Evolutionary conservation across 1,140 invertebrate genomes (phyloP), one percentile per base, ranked within the genome.

Genomic region (Anadara kagoshimensis): DNA sequence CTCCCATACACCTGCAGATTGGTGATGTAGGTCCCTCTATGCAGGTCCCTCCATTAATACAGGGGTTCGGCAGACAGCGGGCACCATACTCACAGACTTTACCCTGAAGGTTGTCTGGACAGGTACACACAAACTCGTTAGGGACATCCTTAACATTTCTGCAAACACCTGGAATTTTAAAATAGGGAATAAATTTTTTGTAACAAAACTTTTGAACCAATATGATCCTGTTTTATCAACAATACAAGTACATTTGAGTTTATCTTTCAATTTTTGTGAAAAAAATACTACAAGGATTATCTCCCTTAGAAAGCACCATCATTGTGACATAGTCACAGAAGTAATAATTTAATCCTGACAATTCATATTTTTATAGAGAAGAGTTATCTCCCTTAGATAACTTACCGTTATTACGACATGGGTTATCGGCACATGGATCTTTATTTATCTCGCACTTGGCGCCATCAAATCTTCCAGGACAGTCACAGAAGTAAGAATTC

Each of bases 381-480:
- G 47, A 5, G 24, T 61, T n/a, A 68, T 14, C 51, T 29, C 59
- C 26, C 29, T 26, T 24, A 18, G 18, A 12, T 41, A 8, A 41
- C 76, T 64, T 81, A 88, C 88, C 87, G 70, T 95, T 94, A 86
- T 96, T 94, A 3, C 97, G 91, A 89, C 97, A 98, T 0, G 97
- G 97, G 18, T 92, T 93, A 16, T 94, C 94, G 0, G 94, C 94
- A 86, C 97, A 99, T 4, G 97, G 96, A 90, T 97, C 94, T 7
- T 92, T 92, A 86, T 98, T 96, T 14, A 95, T 90, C 87, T 98
- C 95, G 89, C 96, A 98, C 22, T 92, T 90, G 0, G 90, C 80
- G 0, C 97, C 97, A 2, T 91, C 90, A 88, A 94, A 98, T 64
- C 96, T 91, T 0, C 92, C 90, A 81, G 94, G 93, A 87, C 96